These are phyloP conservation scores for Heliothis virescens DNA, from an alignment of 1,140 invertebrate genomes.

Conservation along the genomic window DNA sequence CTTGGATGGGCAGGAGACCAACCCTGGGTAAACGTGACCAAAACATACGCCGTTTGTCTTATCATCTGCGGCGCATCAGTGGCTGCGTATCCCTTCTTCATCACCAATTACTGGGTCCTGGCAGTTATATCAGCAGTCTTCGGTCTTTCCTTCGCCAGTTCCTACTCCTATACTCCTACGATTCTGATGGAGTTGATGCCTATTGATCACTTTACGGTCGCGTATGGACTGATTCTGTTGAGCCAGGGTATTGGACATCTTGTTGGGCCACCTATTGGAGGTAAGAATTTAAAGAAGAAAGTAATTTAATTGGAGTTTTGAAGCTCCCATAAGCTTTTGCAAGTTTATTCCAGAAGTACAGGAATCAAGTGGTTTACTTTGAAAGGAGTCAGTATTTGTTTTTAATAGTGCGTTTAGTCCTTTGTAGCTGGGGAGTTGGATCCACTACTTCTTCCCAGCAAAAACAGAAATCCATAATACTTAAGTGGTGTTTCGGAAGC, in stretches of 20 bases:
- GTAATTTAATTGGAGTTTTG: not conserved
- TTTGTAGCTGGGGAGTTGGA: no score
- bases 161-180: constrained; percentile 94
- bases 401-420: no score
- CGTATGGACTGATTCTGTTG: constrained; percentile 94
- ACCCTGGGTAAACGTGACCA: constrained; percentile 93
- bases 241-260: constrained; percentile 92
- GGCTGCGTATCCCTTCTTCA: constrained; percentile 88
- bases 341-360: no score
- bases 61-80: constrained; percentile 91
- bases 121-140: constrained; percentile 88
- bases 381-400: no score
- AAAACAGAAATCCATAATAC: no score
- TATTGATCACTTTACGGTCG: constrained; percentile 91
- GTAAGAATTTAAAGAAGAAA: constrained; percentile 75
- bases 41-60: constrained; percentile 92
- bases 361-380: no score
- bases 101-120: constrained; percentile 87
- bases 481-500: no score
- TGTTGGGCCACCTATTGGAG: constrained; percentile 87
- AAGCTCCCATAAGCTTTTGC: no score
- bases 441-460: no score
- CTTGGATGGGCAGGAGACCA: constrained; percentile 96
- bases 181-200: constrained; percentile 89
- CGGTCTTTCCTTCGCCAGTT: constrained; percentile 94